Conservation (phyloP, 2,113 vertebrate genomes). For the Microtus oregoni region DNA sequence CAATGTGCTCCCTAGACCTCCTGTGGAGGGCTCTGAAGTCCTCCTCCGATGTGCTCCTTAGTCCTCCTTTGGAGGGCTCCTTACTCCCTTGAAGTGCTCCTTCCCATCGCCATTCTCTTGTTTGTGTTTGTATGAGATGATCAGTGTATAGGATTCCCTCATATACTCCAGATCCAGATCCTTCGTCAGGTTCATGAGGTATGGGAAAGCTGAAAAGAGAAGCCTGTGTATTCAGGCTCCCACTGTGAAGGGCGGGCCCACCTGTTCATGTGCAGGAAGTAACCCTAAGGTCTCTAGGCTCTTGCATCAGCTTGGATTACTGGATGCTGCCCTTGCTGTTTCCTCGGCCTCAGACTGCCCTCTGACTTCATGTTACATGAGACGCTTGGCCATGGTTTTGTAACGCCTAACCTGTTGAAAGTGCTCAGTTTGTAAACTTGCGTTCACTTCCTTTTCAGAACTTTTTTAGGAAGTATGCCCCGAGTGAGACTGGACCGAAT, state of each 20-base stretch:
- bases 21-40: too few relatives aligned
- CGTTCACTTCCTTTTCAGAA: conserved; percentile 87
- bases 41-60: too few relatives aligned
- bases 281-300: neutral
- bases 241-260: neutral
- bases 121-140: neutral
- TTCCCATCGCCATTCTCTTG: neutral
- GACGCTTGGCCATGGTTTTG: neutral
- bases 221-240: neutral
- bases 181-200: neutral
- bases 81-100: neutral
- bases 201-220: neutral
- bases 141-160: neutral
- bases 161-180: neutral
- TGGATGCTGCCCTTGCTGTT: neutral
- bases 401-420: neutral
- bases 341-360: neutral
- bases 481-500: conserved; percentile 96
- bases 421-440: conserved; percentile 47
- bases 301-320: neutral
- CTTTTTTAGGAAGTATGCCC: conserved; percentile 97
- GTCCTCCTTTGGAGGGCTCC: too few relatives aligned
- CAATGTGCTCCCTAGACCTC: too few relatives aligned
- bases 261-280: neutral
- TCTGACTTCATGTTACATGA: conserved; percentile 3